A percentile compares a stretch with the other conserved stretches of the same genome.
Evolutionary conservation across 2,888 invertebrate species (phyloP).

Genomic region (Callyntrura sp.): DNA sequence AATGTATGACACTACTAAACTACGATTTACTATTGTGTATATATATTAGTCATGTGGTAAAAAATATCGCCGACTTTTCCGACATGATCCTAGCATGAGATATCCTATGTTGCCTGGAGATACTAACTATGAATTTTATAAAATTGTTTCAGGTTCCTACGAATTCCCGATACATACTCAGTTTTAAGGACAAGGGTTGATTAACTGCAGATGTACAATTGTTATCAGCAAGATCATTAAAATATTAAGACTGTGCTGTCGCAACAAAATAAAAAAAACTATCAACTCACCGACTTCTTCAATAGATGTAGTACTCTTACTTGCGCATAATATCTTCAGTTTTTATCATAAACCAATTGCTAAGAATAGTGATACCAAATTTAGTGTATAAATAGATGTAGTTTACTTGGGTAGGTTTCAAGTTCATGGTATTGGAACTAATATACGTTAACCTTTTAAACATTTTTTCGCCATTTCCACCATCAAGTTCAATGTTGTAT

Average conservation of each 20-base stretch:
- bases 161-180: slow-evolving; percentile 79
- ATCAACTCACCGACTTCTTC: background rate
- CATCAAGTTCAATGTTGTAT: slow-evolving; percentile 45
- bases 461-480: slow-evolving; percentile 44
- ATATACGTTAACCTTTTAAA: slow-evolving; percentile 30
- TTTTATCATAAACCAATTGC: background rate
- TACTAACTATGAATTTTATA: no score
- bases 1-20: no score
- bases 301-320: background rate
- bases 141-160: slow-evolving; percentile 37
- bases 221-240: background rate
- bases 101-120: no score
- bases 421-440: background rate
- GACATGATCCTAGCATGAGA: no score
- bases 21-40: no score
- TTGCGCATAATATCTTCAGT: slow-evolving; percentile 11
- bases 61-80: no score
- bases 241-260: slow-evolving; percentile 21
- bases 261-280: background rate
- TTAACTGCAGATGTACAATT: background rate
- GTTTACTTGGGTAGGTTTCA: background rate
- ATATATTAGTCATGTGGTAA: no score
- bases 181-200: slow-evolving; percentile 67
- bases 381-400: background rate
- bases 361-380: background rate